These are phyloP conservation scores for Conomelus anceps DNA, from an alignment of 2,888 invertebrate genomes.

Conservation along the genomic window DNA sequence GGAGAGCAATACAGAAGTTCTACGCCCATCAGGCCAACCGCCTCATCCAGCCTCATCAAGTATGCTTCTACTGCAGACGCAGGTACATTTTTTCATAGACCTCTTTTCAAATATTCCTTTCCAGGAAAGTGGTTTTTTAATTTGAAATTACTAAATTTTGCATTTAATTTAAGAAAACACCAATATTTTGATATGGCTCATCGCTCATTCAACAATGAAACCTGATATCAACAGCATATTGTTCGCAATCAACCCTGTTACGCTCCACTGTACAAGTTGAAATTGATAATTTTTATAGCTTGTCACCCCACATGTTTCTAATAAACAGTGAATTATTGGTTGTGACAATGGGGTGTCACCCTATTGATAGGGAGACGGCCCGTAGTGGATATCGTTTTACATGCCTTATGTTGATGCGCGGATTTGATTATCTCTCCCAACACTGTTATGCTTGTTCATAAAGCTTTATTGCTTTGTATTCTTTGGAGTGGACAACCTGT, in stretches of 20 bases:
- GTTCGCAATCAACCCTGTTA: neutral
- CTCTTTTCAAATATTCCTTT: slow-evolving; percentile 17
- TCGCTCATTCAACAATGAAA: neutral
- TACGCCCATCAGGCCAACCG: slow-evolving; percentile 54
- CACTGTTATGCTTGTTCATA: neutral
- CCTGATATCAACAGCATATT: neutral
- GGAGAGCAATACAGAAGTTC: slow-evolving; percentile 49
- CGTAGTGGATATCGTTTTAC: neutral
- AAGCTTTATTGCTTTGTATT: neutral
- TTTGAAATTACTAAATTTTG: no score
- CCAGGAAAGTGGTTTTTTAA: no score
- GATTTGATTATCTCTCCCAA: neutral
- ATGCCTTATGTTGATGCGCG: neutral
- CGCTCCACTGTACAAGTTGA: neutral
- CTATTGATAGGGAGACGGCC: neutral
- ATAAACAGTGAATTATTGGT: neutral
- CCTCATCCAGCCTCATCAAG: slow-evolving; percentile 62
- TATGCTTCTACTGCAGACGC: slow-evolving; percentile 91
- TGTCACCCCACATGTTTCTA: neutral
- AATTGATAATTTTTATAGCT: neutral
- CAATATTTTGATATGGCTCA: neutral
- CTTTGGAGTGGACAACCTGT: neutral
- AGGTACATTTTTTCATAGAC: slow-evolving; percentile 55
- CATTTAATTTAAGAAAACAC: neutral
- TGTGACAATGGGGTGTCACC: neutral